Evolutionary conservation across 1,140 invertebrate genomes (phyloP).

Genomic region (Caenorhabditis latens): DNA sequence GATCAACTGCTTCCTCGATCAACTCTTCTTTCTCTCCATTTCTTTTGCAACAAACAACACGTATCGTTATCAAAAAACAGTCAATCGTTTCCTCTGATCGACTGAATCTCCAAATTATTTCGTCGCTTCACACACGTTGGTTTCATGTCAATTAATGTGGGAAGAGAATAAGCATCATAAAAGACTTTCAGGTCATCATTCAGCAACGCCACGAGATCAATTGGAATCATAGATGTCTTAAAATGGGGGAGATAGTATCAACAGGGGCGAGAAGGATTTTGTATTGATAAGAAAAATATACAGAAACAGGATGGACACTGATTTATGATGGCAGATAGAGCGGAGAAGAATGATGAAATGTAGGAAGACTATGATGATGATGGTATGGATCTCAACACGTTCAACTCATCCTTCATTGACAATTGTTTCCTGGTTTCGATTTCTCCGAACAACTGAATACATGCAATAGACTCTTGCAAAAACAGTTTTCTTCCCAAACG

Average conservation of each 20-base stretch:
- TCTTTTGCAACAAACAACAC: conserved; percentile 44
- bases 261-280: not conserved
- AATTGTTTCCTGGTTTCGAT: too few relatives aligned
- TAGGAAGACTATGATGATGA: not conserved
- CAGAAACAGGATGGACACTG: not conserved
- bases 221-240: not conserved
- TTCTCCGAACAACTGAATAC: too few relatives aligned
- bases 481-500: too few relatives aligned
- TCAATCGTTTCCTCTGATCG: not conserved
- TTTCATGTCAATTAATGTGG: conserved; percentile 17
- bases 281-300: not conserved
- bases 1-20: conserved; percentile 11
- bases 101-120: conserved; percentile 32
- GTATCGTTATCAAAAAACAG: not conserved
- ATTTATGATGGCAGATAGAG: not conserved
- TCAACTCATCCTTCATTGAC: too few relatives aligned
- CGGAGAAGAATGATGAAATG: conserved; percentile 20
- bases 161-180: conserved; percentile 10
- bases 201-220: not conserved
- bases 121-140: not conserved
- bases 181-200: conserved; percentile 27
- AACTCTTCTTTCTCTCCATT: not conserved
- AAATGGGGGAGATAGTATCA: not conserved
- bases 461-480: too few relatives aligned
- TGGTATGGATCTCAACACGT: not conserved